Conservation (phyloP, 2,888 invertebrate species). For the Podotricha telesiphe region DNA sequence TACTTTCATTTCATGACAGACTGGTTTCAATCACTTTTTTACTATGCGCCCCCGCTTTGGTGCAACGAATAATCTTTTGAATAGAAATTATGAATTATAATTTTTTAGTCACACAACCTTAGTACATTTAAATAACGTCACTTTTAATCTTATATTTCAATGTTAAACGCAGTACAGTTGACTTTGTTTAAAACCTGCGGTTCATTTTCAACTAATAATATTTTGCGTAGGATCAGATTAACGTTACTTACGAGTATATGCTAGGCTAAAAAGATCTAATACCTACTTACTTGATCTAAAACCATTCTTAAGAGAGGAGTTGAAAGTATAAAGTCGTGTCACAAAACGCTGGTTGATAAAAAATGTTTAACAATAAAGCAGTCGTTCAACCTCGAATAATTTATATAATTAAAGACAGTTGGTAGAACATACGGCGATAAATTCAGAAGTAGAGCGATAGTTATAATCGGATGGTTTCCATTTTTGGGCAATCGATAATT, state of each 20-base stretch:
- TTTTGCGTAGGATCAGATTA: slow-evolving; percentile 58
- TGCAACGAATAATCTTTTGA: slow-evolving; percentile 26
- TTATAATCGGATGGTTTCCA: slow-evolving; percentile 56
- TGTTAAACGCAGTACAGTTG: slow-evolving; percentile 26
- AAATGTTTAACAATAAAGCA: slow-evolving; percentile 61
- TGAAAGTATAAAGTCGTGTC: slow-evolving; percentile 41
- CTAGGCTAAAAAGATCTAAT: slow-evolving; percentile 26
- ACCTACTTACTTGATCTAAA: slow-evolving; percentile 36
- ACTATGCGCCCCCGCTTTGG: slow-evolving; percentile 41
- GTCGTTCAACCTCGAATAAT: slow-evolving; percentile 62
- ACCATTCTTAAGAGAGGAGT: slow-evolving; percentile 34
- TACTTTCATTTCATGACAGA: slow-evolving; percentile 71
- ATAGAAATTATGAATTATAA: slow-evolving; percentile 6
- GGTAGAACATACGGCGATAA: slow-evolving; percentile 48
- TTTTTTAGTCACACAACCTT: not conserved
- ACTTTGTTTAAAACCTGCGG: slow-evolving; percentile 56
- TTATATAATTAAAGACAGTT: slow-evolving; percentile 58
- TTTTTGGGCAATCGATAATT: slow-evolving; percentile 70
- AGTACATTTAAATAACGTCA: not conserved
- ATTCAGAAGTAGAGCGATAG: slow-evolving; percentile 47
- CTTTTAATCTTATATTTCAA: not conserved
- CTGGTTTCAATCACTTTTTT: slow-evolving; percentile 65
- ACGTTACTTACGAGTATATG: slow-evolving; percentile 55
- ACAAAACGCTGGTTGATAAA: slow-evolving; percentile 52
- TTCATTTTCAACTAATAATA: slow-evolving; percentile 51